A percentile compares a stretch with the other conserved stretches of the same genome.
phyloP scores from a whole-genome alignment of 2,888 invertebrate species.

The Ommatoiulus sabulosus region DNA sequence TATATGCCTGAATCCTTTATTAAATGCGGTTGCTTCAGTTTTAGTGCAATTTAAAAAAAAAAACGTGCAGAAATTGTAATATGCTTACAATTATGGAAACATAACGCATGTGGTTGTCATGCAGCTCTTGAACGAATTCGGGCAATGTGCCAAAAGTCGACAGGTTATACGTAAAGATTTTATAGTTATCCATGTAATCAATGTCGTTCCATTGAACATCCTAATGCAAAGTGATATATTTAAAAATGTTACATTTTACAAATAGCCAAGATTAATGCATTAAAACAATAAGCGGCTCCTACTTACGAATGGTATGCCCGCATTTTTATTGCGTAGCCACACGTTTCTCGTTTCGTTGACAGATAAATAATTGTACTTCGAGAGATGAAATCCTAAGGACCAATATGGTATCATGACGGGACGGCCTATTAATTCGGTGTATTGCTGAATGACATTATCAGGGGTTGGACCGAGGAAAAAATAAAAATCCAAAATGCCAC shows the following conservation, averaged over 20 bases:
- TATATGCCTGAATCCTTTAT: constrained; percentile 80
- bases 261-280: not conserved
- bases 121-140: constrained; percentile 77
- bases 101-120: constrained; percentile 66
- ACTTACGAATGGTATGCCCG: constrained; percentile 80
- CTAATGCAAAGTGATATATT: constrained; percentile 58
- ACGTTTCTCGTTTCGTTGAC: constrained; percentile 76
- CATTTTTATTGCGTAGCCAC: constrained; percentile 77
- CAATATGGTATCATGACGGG: constrained; percentile 68
- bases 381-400: constrained; percentile 65
- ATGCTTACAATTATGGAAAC: constrained; percentile 65
- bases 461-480: constrained; percentile 83
- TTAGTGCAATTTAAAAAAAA: not conserved
- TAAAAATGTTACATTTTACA: not conserved
- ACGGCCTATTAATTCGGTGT: constrained; percentile 71
- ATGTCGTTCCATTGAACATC: constrained; percentile 83
- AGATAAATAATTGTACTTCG: constrained; percentile 73
- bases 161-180: constrained; percentile 83
- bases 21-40: not conserved
- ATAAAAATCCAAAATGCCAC: constrained; percentile 84
- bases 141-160: constrained; percentile 75
- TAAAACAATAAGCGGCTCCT: not conserved
- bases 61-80: not conserved
- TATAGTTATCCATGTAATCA: constrained; percentile 83
- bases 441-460: constrained; percentile 74